Evolutionary conservation across 64 coral and sea anemone genomes (phyloP).

Genomic region (Hydrozoanthus tunicans): DNA sequence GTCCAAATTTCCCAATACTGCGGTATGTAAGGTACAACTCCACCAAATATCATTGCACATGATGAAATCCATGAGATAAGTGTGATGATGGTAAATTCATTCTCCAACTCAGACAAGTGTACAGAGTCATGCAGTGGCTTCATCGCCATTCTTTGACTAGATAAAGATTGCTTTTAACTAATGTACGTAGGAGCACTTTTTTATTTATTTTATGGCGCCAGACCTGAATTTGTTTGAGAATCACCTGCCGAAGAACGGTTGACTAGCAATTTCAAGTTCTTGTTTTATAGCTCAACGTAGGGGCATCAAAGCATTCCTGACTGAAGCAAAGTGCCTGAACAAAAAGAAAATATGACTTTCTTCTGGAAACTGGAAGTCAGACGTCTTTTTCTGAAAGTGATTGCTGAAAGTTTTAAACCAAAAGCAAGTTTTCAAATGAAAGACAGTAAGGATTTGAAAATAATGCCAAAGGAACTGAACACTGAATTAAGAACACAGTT

Average conservation of each 20-base stretch:
- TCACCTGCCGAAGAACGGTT: too few relatives aligned
- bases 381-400: too few relatives aligned
- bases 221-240: too few relatives aligned
- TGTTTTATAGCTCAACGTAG: not conserved
- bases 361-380: too few relatives aligned
- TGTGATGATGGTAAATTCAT: slow-evolving; percentile 35
- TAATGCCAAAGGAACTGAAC: too few relatives aligned
- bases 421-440: too few relatives aligned
- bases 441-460: too few relatives aligned
- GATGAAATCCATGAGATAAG: slow-evolving; percentile 88
- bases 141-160: not conserved
- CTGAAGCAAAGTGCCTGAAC: not conserved
- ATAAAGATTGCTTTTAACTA: not conserved
- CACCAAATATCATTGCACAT: slow-evolving; percentile 93
- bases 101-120: slow-evolving; percentile 9
- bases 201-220: not conserved
- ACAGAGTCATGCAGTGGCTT: slow-evolving; percentile 27
- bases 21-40: slow-evolving; percentile 94
- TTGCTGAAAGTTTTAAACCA: too few relatives aligned
- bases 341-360: too few relatives aligned
- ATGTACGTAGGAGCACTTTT: not conserved
- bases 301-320: not conserved
- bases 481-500: too few relatives aligned
- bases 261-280: not conserved
- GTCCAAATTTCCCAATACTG: slow-evolving; percentile 95